These are phyloP conservation scores for Anser cygnoides DNA, from an alignment of 2,113 vertebrate genomes.

Conservation along the genomic window DNA sequence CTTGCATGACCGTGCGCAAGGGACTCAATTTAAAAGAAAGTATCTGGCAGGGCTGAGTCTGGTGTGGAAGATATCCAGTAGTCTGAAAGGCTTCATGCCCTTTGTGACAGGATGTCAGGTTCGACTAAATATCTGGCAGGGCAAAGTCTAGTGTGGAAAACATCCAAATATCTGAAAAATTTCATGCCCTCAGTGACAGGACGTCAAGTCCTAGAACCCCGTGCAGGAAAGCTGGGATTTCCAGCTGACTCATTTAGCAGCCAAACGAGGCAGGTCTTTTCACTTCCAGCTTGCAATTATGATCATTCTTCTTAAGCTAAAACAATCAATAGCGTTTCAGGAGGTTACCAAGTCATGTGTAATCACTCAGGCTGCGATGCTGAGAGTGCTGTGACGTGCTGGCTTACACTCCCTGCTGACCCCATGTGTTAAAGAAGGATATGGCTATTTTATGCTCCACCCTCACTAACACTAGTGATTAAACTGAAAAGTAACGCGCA, in stretches of 20 bases:
- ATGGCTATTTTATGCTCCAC: neutral
- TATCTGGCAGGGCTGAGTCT: conserved; percentile 58
- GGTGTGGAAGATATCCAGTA: conserved; percentile 67
- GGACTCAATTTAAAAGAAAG: conserved; percentile 66
- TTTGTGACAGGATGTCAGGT: conserved; percentile 69
- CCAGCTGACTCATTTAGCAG: conserved; percentile 23
- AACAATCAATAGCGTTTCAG: neutral
- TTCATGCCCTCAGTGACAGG: conserved; percentile 42
- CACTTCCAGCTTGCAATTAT: neutral
- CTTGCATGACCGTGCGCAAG: conserved; percentile 37
- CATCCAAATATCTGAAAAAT: conserved; percentile 60
- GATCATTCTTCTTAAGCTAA: neutral
- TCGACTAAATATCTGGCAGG: conserved; percentile 65
- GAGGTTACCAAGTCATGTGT: neutral
- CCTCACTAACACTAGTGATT: neutral
- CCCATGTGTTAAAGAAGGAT: neutral
- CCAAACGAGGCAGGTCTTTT: conserved; percentile 1
- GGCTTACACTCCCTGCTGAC: conserved; percentile 26
- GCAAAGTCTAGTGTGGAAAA: conserved; percentile 53
- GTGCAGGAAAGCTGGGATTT: neutral
- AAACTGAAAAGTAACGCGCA: neutral
- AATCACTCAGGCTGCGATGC: accelerated
- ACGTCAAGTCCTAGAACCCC: conserved; percentile 45
- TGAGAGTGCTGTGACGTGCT: neutral
- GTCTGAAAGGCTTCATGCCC: conserved; percentile 68